phyloP scores from a whole-genome alignment of 2,888 invertebrate species.

The Parasteatoda lunata region DNA sequence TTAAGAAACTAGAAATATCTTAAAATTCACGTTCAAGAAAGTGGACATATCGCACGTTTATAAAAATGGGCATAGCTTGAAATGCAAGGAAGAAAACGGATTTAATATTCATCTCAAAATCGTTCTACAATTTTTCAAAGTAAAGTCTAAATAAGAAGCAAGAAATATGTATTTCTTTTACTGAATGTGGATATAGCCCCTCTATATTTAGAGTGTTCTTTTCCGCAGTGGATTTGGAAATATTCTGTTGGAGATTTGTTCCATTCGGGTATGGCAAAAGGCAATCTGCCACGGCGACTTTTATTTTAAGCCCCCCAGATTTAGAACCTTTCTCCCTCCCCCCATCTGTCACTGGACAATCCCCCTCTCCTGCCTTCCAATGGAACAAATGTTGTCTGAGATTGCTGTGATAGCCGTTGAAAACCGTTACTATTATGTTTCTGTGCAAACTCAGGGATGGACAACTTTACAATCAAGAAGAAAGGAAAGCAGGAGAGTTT shows the following conservation, averaged over 20 bases:
- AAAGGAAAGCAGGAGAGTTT: background rate
- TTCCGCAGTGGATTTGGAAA: constrained; percentile 23
- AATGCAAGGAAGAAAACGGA: too few species aligned
- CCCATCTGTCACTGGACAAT: constrained; percentile 47
- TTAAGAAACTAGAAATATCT: too few species aligned
- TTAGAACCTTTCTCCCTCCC: constrained; percentile 25
- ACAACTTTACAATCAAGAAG: background rate
- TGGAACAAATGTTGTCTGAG: constrained; percentile 21
- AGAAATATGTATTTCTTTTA: too few species aligned
- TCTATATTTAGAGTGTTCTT: background rate
- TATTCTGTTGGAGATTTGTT: constrained; percentile 22
- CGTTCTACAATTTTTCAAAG: too few species aligned
- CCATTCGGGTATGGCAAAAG: constrained; percentile 14
- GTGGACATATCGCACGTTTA: too few species aligned
- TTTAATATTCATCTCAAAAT: too few species aligned
- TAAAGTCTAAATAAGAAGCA: too few species aligned
- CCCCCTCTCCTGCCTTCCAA: background rate
- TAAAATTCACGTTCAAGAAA: too few species aligned
- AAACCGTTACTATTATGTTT: constrained; percentile 19
- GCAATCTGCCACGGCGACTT: constrained; percentile 25
- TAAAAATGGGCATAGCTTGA: too few species aligned
- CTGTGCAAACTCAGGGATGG: background rate
- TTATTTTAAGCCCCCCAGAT: constrained; percentile 31
- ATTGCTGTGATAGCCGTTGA: constrained; percentile 36
- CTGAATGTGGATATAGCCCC: background rate